These are phyloP conservation scores for Theonella swinhoei DNA, from an alignment of 37 sponge, comb jelly and placozoan species.

Conservation along the genomic window DNA sequence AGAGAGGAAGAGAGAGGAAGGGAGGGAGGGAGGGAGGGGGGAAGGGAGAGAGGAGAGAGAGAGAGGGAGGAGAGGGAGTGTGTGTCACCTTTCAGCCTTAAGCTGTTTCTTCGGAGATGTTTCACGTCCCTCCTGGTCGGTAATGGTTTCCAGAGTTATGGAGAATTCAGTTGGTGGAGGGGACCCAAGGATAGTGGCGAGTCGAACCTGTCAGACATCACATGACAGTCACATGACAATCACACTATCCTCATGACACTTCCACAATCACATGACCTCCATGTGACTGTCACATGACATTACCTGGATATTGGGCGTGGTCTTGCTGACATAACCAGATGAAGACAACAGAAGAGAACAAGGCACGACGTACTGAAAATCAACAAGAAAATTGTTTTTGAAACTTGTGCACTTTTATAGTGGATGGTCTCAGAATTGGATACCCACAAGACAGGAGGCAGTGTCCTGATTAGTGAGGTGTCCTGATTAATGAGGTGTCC, in stretches of 20 bases:
- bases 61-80: neutral
- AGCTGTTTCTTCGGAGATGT: neutral
- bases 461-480: too few species aligned
- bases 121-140: neutral
- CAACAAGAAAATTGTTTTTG: neutral
- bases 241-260: neutral
- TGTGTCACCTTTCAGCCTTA: neutral
- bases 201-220: neutral
- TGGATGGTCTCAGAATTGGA: too few species aligned
- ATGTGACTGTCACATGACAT: too few species aligned
- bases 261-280: too few species aligned
- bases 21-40: neutral
- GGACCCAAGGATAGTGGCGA: neutral
- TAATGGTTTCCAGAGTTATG: neutral
- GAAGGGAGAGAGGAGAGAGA: neutral
- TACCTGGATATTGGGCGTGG: conserved; percentile 40
- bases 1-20: neutral
- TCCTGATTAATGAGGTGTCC: too few species aligned
- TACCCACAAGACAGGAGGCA: too few species aligned
- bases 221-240: neutral
- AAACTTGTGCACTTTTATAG: too few species aligned
- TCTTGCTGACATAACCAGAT: conserved; percentile 12
- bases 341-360: conserved; percentile 9
- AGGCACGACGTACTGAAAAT: conserved; percentile 55
- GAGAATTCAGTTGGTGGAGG: neutral